A percentile compares a stretch with the other conserved stretches of the same genome.
Evolutionary conservation across 2,797 vertebrate genomes (phyloP).

Genomic region (Sebastiscus albofasciatus): DNA sequence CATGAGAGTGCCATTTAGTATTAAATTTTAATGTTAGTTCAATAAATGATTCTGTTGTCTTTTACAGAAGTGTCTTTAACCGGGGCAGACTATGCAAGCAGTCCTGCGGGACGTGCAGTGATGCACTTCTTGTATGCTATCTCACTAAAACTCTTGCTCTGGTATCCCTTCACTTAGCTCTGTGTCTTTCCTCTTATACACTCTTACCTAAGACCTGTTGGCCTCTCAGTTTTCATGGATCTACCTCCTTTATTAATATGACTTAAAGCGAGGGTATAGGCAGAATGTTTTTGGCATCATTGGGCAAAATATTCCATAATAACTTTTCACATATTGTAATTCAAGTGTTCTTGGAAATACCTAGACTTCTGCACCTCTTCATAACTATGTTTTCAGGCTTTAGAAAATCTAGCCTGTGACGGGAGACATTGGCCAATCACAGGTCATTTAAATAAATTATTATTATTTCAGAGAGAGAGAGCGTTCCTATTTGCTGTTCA

Average conservation of each 20-base stretch:
- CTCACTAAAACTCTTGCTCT: constrained; percentile 30
- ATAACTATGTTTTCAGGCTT: too few species aligned
- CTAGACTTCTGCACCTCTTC: too few species aligned
- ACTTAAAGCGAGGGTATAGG: neutral
- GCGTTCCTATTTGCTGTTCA: too few species aligned
- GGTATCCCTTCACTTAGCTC: constrained; percentile 17
- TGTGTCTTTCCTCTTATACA: neutral
- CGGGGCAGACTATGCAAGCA: constrained; percentile 35
- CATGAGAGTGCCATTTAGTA: constrained; percentile 82
- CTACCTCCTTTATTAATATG: neutral
- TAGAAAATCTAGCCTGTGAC: too few species aligned
- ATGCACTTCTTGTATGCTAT: constrained; percentile 53
- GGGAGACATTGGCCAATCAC: too few species aligned
- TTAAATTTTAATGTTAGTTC: constrained; percentile 84
- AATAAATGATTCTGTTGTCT: constrained; percentile 79
- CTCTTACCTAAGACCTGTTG: neutral
- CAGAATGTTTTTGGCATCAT: too few species aligned
- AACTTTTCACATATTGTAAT: too few species aligned
- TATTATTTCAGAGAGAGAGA: too few species aligned
- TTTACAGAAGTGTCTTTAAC: constrained; percentile 72
- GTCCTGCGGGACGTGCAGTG: constrained; percentile 64
- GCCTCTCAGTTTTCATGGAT: neutral
- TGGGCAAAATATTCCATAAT: too few species aligned
- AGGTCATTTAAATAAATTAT: too few species aligned
- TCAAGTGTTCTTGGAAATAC: too few species aligned